Conservation (phyloP, 2,888 invertebrate genomes). For the Lymantria dispar region DNA sequence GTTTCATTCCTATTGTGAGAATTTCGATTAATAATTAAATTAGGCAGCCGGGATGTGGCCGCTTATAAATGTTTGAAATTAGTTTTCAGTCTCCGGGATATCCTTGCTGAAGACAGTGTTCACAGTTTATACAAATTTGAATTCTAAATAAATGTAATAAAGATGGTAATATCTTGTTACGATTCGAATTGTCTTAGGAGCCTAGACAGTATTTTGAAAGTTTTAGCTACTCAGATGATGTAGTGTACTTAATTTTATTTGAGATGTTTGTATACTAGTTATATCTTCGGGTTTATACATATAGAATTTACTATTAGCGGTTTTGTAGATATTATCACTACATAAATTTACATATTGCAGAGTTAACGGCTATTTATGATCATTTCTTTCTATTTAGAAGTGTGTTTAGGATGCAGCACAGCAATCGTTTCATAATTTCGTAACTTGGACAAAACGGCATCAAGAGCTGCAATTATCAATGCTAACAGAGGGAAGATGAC, state of each 20-base stretch:
- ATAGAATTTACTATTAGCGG: no score
- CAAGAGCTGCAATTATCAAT: no score
- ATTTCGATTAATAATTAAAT: constrained; percentile 47
- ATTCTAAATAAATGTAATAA: neutral
- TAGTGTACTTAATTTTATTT: neutral
- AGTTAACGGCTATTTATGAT: no score
- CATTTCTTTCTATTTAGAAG: no score
- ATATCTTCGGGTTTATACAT: no score
- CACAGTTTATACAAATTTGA: neutral
- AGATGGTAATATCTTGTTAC: neutral
- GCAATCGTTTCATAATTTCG: no score
- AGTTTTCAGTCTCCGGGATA: constrained; percentile 27
- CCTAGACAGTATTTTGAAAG: neutral
- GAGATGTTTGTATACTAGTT: no score
- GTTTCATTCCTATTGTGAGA: constrained; percentile 45
- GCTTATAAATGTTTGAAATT: constrained; percentile 38
- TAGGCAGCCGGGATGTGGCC: constrained; percentile 31
- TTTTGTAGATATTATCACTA: no score
- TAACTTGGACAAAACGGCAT: no score
- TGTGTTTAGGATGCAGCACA: no score
- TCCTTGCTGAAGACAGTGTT: constrained; percentile 12
- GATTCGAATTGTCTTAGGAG: neutral
- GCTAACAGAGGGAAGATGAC: no score
- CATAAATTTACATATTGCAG: no score
- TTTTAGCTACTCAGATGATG: neutral